These are phyloP conservation scores for Scomber colias DNA, from an alignment of 2,113 vertebrate genomes.

Conservation along the genomic window DNA sequence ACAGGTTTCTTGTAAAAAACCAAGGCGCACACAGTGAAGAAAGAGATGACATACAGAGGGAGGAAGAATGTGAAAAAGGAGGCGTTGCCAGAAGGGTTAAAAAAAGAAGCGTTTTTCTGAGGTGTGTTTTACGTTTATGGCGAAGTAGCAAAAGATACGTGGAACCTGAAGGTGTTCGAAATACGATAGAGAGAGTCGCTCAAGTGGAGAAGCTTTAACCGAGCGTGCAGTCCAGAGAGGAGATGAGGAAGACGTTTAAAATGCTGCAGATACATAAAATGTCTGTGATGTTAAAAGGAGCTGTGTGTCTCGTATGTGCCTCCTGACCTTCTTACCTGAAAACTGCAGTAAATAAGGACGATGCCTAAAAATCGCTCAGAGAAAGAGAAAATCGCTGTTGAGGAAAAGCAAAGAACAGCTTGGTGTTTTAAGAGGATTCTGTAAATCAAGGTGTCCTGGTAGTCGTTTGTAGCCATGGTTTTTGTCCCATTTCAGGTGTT, in stretches of 20 bases:
- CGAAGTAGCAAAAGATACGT: not conserved
- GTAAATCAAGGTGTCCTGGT: constrained; percentile 31
- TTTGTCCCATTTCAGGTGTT: constrained; percentile 47
- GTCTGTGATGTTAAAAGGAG: constrained; percentile 34
- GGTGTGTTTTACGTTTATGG: not conserved
- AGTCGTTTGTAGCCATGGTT: constrained; percentile 31
- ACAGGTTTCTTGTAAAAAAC: constrained; percentile 56
- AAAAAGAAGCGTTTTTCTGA: not conserved
- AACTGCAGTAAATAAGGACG: constrained; percentile 10
- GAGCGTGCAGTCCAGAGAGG: constrained; percentile 11
- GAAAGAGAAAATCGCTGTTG: constrained; percentile 18
- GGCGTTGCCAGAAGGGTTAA: not conserved
- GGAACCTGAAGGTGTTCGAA: constrained; percentile 7
- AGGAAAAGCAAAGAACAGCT: not conserved
- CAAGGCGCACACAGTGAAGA: constrained; percentile 46
- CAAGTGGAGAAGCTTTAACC: constrained; percentile 2
- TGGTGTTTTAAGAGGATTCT: constrained; percentile 33
- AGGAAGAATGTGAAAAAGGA: constrained; percentile 24
- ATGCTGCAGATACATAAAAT: not conserved
- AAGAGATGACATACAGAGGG: constrained; percentile 26
- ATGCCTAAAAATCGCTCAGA: constrained; percentile 25
- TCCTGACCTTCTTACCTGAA: constrained; percentile 60
- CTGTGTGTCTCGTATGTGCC: constrained; percentile 67
- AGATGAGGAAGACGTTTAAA: constrained; percentile 16
- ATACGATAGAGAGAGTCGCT: not conserved